Percentiles rank a stretch among this genome's conserved stretches.
Conservation (phyloP, 92 coral and sea anemone genomes). For the Blastomussa wellsi region DNA sequence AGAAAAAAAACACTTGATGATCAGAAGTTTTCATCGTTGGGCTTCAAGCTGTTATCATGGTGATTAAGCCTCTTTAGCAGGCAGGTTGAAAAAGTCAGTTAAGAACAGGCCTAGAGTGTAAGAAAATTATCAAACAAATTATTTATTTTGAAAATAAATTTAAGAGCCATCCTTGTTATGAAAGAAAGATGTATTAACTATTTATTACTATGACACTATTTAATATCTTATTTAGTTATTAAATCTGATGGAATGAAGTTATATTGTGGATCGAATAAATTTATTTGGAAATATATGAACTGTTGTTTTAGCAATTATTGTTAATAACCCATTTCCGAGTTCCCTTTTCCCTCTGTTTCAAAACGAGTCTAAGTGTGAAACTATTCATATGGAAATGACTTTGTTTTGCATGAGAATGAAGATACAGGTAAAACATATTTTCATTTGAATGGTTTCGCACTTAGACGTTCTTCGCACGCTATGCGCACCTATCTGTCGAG, state of each 20-base stretch:
- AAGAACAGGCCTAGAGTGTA: slow-evolving; percentile 8
- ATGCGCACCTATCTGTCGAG: not conserved
- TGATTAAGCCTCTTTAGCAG: not conserved
- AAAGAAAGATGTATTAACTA: slow-evolving; percentile 35
- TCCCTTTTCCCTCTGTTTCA: too few relatives aligned
- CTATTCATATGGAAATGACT: too few relatives aligned
- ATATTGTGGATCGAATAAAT: slow-evolving; percentile 42
- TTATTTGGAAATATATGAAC: slow-evolving; percentile 30
- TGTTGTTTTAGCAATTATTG: not conserved
- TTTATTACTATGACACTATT: slow-evolving; percentile 35
- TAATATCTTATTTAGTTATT: slow-evolving; percentile 42
- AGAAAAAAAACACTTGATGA: not conserved
- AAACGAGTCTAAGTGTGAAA: too few relatives aligned
- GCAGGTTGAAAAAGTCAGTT: slow-evolving; percentile 4
- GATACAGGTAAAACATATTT: too few relatives aligned
- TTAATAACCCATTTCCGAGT: too few relatives aligned
- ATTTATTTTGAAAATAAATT: slow-evolving; percentile 47
- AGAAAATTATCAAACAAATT: slow-evolving; percentile 37
- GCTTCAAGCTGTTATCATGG: too few relatives aligned
- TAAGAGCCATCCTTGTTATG: slow-evolving; percentile 21
- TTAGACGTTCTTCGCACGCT: not conserved
- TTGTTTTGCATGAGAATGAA: too few relatives aligned
- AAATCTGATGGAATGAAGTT: slow-evolving; percentile 32
- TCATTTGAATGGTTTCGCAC: not conserved
- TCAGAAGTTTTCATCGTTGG: not conserved